Conservation (phyloP, 1,140 invertebrate species). For the Drosophila kurseongensis region DNA sequence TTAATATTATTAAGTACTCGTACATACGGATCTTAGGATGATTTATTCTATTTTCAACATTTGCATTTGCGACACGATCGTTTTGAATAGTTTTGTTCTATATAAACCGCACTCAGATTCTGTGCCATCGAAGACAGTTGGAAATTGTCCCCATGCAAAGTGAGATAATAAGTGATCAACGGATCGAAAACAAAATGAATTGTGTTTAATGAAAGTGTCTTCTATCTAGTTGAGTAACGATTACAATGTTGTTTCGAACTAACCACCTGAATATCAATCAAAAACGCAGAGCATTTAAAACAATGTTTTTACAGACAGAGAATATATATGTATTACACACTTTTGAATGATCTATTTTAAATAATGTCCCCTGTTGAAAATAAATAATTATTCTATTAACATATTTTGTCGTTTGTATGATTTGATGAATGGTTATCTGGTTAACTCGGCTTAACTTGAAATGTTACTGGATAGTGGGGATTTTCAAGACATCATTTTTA, state of each 20-base stretch:
- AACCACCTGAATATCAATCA: constrained; percentile 71
- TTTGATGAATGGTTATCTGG: not conserved
- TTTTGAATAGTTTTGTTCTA: constrained; percentile 24
- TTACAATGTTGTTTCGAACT: constrained; percentile 55
- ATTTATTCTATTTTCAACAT: constrained; percentile 78
- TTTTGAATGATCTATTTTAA: constrained; percentile 61
- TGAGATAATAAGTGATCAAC: constrained; percentile 45
- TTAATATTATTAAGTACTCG: constrained; percentile 77
- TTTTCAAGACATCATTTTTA: too few relatives aligned
- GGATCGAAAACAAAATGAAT: constrained; percentile 39
- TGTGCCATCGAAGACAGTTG: constrained; percentile 63
- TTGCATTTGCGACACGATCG: constrained; percentile 49
- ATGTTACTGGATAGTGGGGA: too few relatives aligned
- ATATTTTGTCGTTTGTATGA: not conserved
- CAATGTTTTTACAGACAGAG: constrained; percentile 53
- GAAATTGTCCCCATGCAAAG: constrained; percentile 31
- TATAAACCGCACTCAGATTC: constrained; percentile 44
- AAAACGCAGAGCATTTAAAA: constrained; percentile 68
- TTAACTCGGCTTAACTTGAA: too few relatives aligned
- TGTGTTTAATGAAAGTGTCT: constrained; percentile 52
- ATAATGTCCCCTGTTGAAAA: constrained; percentile 76
- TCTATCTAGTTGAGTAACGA: constrained; percentile 57
- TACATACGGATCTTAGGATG: constrained; percentile 70
- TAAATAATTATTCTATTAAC: constrained; percentile 79
- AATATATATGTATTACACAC: constrained; percentile 55